These are phyloP conservation scores for Xenopus petersii DNA, from an alignment of 2,797 vertebrate species.

Conservation along the genomic window DNA sequence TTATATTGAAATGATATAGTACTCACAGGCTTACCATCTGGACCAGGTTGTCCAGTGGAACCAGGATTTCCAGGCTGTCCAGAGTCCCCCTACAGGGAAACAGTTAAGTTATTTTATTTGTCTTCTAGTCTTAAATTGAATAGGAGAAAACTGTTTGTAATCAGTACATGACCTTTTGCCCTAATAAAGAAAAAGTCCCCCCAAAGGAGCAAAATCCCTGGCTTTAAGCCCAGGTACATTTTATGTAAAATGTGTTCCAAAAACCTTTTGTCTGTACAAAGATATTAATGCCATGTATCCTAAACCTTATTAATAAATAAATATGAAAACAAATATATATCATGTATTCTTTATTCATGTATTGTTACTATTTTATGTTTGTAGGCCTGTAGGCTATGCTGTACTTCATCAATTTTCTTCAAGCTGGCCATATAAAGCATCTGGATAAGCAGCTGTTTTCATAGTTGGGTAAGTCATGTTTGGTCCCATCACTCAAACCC, in stretches of 20 bases:
- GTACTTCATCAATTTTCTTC: too few species aligned
- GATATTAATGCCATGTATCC: neutral
- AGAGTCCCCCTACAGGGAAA: slow-evolving; percentile 75
- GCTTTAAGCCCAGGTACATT: slow-evolving; percentile 8
- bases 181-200: slow-evolving; percentile 13
- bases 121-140: slow-evolving; percentile 5
- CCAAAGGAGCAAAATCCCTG: slow-evolving; percentile 24
- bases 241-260: slow-evolving; percentile 12
- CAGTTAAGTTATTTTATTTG: slow-evolving; percentile 20
- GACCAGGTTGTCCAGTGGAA: slow-evolving; percentile 86
- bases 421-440: too few species aligned
- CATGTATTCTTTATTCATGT: too few species aligned
- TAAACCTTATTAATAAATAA: neutral
- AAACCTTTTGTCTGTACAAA: neutral
- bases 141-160: slow-evolving; percentile 20
- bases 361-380: too few species aligned
- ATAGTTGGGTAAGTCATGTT: too few species aligned
- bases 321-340: neutral
- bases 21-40: slow-evolving; percentile 99
- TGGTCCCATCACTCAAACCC: too few species aligned
- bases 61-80: slow-evolving; percentile 79
- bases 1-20: slow-evolving; percentile 74
- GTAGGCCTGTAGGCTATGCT: too few species aligned
- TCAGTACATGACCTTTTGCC: slow-evolving; percentile 18
- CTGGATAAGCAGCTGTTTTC: too few species aligned